Percentiles rank a stretch among this genome's conserved stretches.
phyloP scores from a whole-genome alignment of 2,888 invertebrate species.

The Tridacna gigas region DNA sequence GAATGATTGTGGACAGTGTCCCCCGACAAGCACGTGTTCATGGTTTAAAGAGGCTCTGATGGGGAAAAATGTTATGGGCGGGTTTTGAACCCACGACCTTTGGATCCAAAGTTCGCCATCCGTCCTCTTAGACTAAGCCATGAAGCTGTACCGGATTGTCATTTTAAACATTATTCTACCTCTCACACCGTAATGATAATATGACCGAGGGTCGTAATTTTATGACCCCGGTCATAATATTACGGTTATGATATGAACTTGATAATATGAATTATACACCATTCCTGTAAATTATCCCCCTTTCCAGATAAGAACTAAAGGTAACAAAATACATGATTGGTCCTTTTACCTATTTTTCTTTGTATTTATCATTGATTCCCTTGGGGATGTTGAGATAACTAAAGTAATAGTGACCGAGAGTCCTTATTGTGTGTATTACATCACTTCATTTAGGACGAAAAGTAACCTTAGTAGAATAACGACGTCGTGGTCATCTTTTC shows the following conservation, averaged over 20 bases:
- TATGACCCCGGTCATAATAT: slow-evolving; percentile 22
- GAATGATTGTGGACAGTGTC: slow-evolving; percentile 7
- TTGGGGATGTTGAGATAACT: no score
- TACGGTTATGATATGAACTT: slow-evolving; percentile 17
- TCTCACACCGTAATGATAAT: slow-evolving; percentile 8
- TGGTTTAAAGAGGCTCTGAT: slow-evolving; percentile 6
- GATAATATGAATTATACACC: background rate
- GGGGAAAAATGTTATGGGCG: slow-evolving; percentile 18
- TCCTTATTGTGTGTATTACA: no score
- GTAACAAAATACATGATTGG: no score
- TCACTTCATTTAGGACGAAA: no score
- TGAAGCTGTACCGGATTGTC: slow-evolving; percentile 13
- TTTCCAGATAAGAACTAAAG: no score
- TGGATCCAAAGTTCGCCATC: slow-evolving; percentile 13
- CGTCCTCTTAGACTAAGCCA: background rate
- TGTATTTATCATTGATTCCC: no score
- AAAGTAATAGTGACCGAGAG: no score
- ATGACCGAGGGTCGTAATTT: slow-evolving; percentile 7
- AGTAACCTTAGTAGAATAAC: no score
- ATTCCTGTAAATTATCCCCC: no score
- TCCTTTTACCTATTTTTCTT: no score
- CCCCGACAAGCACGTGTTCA: slow-evolving; percentile 16
- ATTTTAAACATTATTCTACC: slow-evolving; percentile 18
- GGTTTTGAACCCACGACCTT: slow-evolving; percentile 9
- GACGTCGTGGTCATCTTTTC: no score